Conservation (phyloP, 2,113 vertebrate species). For the Collichthys lucidus region DNA sequence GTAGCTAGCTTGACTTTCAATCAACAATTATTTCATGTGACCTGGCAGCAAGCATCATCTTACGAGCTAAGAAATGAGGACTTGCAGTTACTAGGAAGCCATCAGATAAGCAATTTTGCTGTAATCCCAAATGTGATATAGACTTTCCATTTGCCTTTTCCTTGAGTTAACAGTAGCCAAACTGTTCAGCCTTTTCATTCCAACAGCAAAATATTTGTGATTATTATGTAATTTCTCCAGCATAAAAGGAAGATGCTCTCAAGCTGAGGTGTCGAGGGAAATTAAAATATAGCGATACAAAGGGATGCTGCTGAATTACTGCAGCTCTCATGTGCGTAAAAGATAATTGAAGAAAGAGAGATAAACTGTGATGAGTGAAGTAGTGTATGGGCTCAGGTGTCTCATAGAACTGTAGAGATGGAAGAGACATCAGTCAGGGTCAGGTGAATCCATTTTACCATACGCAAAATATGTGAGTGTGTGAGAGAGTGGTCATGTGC, state of each 20-base stretch:
- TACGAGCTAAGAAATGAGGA: not conserved
- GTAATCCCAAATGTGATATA: not conserved
- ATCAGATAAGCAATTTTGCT: not conserved
- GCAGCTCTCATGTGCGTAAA: constrained; percentile 4
- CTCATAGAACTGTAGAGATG: not conserved
- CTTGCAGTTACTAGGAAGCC: not conserved
- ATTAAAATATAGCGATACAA: constrained; percentile 17
- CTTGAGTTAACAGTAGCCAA: not conserved
- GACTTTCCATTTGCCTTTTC: not conserved
- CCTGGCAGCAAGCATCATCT: not conserved
- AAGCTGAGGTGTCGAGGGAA: constrained; percentile 14
- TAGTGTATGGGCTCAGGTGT: constrained; percentile 28
- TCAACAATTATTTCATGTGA: not conserved
- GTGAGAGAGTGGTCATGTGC: constrained; percentile 7
- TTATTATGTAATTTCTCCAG: not conserved
- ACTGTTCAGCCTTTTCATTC: constrained; percentile 13
- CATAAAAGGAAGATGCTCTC: not conserved
- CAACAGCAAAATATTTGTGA: not conserved
- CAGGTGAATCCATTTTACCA: constrained; percentile 20
- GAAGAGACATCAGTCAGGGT: constrained; percentile 9
- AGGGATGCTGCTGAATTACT: constrained; percentile 9
- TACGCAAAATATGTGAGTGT: not conserved
- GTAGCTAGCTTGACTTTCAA: not conserved
- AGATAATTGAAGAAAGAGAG: not conserved
- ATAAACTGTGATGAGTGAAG: not conserved